phyloP scores from a whole-genome alignment of 2,888 invertebrate species.

The Lobophora halterata region DNA sequence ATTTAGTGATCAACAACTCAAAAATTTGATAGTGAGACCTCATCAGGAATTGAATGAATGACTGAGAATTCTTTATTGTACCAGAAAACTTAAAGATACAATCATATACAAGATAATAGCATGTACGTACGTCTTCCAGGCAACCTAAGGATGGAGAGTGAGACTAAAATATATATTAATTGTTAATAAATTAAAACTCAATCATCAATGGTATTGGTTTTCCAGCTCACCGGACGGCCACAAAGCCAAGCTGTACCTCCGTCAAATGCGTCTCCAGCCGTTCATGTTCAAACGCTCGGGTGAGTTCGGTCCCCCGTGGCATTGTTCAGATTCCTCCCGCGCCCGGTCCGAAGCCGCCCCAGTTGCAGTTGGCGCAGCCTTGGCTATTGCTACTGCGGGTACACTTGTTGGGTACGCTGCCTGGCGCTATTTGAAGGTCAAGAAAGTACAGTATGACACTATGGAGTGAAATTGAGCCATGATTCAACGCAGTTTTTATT shows the following conservation, averaged over 20 bases:
- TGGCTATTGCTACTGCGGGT: conserved; percentile 89
- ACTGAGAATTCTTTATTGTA: too few species aligned
- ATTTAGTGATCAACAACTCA: too few species aligned
- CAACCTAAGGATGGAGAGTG: too few species aligned
- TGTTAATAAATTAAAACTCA: too few species aligned
- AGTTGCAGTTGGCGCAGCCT: conserved; percentile 86
- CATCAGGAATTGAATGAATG: too few species aligned
- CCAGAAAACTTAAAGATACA: too few species aligned
- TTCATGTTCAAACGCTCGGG: conserved; percentile 92
- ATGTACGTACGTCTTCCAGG: too few species aligned
- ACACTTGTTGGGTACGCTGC: conserved; percentile 93
- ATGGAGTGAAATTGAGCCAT: conserved; percentile 88
- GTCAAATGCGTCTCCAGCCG: conserved; percentile 89
- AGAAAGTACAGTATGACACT: conserved; percentile 94
- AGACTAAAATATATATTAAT: too few species aligned
- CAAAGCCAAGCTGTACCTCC: conserved; percentile 83
- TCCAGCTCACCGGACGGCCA: conserved; percentile 64
- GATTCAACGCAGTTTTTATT: too few species aligned
- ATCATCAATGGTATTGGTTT: conserved; percentile 7
- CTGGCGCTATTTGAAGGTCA: conserved; percentile 92
- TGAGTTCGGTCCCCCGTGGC: conserved; percentile 84
- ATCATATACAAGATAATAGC: too few species aligned
- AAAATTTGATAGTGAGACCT: too few species aligned
- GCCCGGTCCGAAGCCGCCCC: conserved; percentile 91
- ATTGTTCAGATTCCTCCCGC: conserved; percentile 77